Evolutionary conservation across 2,113 vertebrate genomes (phyloP).

Genomic region (Microtus pennsylvanicus): DNA sequence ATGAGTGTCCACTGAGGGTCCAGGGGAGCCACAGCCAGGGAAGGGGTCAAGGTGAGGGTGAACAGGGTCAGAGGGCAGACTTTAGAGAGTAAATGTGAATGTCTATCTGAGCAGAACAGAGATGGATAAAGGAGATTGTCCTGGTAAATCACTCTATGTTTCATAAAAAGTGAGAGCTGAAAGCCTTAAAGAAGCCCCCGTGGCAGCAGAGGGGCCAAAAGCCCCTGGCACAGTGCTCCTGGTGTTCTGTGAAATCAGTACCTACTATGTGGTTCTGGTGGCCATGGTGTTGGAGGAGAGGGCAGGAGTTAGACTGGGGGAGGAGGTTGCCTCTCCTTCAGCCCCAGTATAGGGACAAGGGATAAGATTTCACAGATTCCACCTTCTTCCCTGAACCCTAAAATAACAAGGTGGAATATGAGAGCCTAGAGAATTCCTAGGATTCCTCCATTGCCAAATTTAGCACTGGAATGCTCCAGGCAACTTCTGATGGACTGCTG

Average conservation of each 20-base stretch:
- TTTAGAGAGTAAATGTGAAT: neutral
- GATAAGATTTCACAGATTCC: conserved; percentile 53
- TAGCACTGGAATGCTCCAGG: conserved; percentile 55
- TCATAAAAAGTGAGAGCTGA: neutral
- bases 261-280: neutral
- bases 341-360: neutral
- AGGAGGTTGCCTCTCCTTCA: neutral
- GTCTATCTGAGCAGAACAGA: neutral
- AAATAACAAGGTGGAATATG: conserved; percentile 65
- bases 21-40: neutral
- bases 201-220: neutral
- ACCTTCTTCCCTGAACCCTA: conserved; percentile 23
- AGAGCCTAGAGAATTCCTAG: conserved; percentile 69
- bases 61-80: neutral
- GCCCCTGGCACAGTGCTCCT: neutral
- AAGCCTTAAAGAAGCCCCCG: neutral
- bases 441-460: conserved; percentile 65
- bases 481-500: neutral
- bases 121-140: neutral
- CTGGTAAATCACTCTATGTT: neutral
- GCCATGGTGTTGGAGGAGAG: neutral
- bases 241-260: neutral
- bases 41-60: neutral
- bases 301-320: rapidly evolving
- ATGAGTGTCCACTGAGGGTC: neutral